Conservation (phyloP, 92 coral and sea anemone species). For the Chrysogorgia sp. region DNA sequence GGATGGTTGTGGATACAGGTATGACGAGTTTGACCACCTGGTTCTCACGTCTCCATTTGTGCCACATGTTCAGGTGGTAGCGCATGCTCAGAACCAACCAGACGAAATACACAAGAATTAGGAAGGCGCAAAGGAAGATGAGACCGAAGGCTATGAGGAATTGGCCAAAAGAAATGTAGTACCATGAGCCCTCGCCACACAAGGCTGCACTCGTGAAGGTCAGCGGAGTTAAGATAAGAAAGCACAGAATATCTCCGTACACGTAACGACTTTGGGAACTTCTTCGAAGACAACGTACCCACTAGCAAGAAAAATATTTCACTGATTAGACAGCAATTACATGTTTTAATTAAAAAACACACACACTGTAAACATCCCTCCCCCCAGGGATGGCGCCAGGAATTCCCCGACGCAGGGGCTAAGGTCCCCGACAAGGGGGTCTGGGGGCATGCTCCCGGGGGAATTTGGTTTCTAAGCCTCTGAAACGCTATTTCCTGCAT, state of each 20-base stretch:
- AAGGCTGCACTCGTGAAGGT: conserved; percentile 77
- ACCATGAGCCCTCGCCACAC: conserved; percentile 89
- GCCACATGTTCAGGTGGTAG: conserved; percentile 80
- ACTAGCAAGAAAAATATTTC: conserved; percentile 57
- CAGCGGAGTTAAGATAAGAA: conserved; percentile 78
- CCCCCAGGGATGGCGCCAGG: too few relatives aligned
- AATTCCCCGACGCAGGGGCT: too few relatives aligned
- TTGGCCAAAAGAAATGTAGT: conserved; percentile 71
- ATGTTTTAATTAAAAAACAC: too few relatives aligned
- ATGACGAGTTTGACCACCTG: conserved; percentile 69
- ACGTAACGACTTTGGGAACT: conserved; percentile 84
- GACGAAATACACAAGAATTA: conserved; percentile 71
- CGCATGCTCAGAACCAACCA: conserved; percentile 80
- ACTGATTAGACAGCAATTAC: neutral
- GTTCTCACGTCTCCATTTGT: conserved; percentile 77
- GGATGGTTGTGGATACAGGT: conserved; percentile 7
- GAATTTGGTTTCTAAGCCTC: too few relatives aligned
- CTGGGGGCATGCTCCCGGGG: too few relatives aligned
- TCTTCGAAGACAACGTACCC: conserved; percentile 70
- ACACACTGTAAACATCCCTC: too few relatives aligned
- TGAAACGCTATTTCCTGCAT: too few relatives aligned
- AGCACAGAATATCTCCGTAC: conserved; percentile 77
- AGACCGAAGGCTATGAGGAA: conserved; percentile 80
- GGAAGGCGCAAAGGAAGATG: conserved; percentile 69
- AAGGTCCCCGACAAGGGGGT: too few relatives aligned